Base-by-base conservation (phyloP, 2,113 vertebrate genomes). In the Cryptotis parvus region DNA sequence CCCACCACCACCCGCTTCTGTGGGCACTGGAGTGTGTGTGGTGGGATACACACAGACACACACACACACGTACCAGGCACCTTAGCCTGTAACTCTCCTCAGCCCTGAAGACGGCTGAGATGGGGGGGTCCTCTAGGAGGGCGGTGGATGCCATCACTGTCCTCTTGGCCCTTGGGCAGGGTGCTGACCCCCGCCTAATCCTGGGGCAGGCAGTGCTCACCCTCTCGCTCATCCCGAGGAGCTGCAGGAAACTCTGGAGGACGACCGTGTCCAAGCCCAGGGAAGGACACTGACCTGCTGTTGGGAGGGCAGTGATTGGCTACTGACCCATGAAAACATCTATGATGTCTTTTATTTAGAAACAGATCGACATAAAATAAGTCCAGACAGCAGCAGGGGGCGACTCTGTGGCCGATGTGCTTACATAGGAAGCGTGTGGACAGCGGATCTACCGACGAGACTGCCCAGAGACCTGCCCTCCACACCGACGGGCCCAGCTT, bases 301-400 rank as follows among this genome's bases (percentile, higher is more conserved):
- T 35, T 82, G 70, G 31, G n/a, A 91, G 52, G 52, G 73, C 77
- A 63, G 12, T 35, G 78, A 92, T 37, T 84, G 72, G 20, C 20
- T 58, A 74, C 87, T 81, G 81, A 95, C 87, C 80, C 22, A n/a
- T 41, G 74, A n/a, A n/a, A n/a, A 55, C 55, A 92, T 92, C 92
- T 82, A 69, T 76, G 41, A 20, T 80, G 72, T n/a, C 79, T 93
- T 97, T 96, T 96, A 96, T 98, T 98, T 98, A 98, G 96, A 98
- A 98, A 98, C 97, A 97, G 95, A 91, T 90, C 5, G 90, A 97
- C 9, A 86, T 96, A 98, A 97, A 98, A 92, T 91, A 96, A 97
- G 97, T 98, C 96, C 96, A 93, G 96, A 96, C 93, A 92, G 94
- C 93, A 97, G 97, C 94, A 3, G 87, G 35, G 95, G 95, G 90